Evolutionary conservation across 1,140 invertebrate genomes (phyloP), one percentile per base, ranked within the genome.

Genomic region (Coptotermes formosanus): DNA sequence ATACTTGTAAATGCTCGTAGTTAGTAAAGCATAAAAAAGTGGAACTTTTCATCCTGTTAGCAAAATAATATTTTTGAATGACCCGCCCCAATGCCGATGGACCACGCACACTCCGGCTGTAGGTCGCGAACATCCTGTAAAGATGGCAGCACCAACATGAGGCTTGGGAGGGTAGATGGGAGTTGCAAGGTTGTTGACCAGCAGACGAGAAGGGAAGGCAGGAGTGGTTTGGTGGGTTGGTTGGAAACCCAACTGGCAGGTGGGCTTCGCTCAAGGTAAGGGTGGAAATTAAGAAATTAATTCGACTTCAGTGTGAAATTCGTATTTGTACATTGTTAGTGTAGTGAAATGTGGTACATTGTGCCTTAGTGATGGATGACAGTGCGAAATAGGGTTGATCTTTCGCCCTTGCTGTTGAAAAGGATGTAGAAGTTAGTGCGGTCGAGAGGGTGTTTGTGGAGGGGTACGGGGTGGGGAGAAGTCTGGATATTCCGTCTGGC

Each of bases 161-260:
- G 64, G 25, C 8, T 75, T 25, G 64, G 59, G 64, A 75, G 64
- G 64, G 64, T 75, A 75, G 64, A 75, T 75, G 64, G 64, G n/a
- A 30, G 52, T 55, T 75, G 64, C 64, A 75, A 75, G 64, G 64
- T 75, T 75, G 64, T 75, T 75, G 64, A 75, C 64, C 64, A 75
- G 64, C 64, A 75, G 64, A 75, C 64, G 64, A 75, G 64, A 75
- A 75, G 64, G 64, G 64, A 75, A 75, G 64, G 25, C 64, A 75
- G 64, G 64, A 75, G 64, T 30, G 64, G 64, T n/a, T 75, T 30
- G 64, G 25, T 30, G 64, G 64, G 64, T 75, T 75, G 64, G 64
- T 30, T n/a, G n/a, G 64, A 30, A 75, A 75, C 64, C 52, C 64
- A 30, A 8, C 9, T 75, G n/a, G 64, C 64, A 75, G 64, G 64